phyloP scores from a whole-genome alignment of 2,797 vertebrate genomes.

The Silurus aristotelis region DNA sequence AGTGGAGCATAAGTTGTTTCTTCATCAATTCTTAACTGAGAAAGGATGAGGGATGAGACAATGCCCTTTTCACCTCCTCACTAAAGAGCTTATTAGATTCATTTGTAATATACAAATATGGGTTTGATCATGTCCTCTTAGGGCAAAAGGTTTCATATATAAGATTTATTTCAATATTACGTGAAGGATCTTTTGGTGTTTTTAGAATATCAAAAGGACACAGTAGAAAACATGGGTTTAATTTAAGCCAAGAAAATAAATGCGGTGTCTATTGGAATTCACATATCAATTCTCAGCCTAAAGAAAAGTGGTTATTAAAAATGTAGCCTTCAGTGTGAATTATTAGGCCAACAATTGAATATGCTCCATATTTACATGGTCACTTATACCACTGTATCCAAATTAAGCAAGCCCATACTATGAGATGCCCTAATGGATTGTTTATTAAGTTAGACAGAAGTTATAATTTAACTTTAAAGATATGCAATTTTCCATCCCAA shows the following conservation, averaged over 20 bases:
- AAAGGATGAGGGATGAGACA: conserved; percentile 5
- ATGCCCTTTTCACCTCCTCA: background rate
- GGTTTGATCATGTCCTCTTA: background rate
- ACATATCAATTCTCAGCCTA: background rate
- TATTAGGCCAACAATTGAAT: background rate
- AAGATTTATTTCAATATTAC: background rate
- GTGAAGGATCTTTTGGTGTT: background rate
- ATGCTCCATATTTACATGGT: background rate
- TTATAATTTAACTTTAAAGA: background rate
- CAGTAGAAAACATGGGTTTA: background rate
- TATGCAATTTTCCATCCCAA: background rate
- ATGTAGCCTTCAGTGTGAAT: background rate
- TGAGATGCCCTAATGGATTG: background rate
- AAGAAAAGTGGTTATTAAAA: background rate
- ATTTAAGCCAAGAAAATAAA: background rate
- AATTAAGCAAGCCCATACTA: background rate
- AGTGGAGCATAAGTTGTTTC: conserved; percentile 37
- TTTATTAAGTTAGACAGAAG: background rate
- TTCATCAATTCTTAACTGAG: conserved; percentile 25
- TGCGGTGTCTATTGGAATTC: background rate
- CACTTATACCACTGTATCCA: background rate
- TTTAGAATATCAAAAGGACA: background rate
- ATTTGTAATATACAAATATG: background rate
- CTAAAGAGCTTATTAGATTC: background rate
- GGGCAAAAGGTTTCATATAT: background rate